A percentile compares a stretch with the other conserved stretches of the same genome.
Evolutionary conservation across 2,888 invertebrate species (phyloP).

Genomic region (Nephrotoma flavescens): DNA sequence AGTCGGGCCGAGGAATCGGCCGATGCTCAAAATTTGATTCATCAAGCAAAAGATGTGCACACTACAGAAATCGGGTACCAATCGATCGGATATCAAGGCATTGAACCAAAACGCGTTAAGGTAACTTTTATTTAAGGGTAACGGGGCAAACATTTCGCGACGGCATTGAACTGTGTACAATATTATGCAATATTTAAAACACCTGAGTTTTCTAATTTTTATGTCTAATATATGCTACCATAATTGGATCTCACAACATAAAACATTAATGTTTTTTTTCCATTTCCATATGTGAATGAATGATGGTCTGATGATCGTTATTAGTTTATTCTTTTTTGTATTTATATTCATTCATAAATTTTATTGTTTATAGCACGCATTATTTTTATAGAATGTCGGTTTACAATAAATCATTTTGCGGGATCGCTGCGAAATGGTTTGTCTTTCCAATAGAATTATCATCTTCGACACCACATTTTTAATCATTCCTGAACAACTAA

Average conservation of each 20-base stretch:
- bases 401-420: background rate
- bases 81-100: constrained; percentile 34
- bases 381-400: background rate
- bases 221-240: background rate
- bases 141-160: background rate
- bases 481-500: background rate
- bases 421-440: background rate
- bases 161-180: background rate
- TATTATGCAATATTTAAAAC: background rate
- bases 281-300: background rate
- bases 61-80: constrained; percentile 35
- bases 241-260: background rate
- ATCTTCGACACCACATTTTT: background rate
- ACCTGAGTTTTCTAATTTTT: background rate
- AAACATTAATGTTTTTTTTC: background rate
- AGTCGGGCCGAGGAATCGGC: constrained; percentile 74
- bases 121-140: constrained; percentile 34
- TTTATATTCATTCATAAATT: background rate
- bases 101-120: constrained; percentile 61
- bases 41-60: constrained; percentile 38
- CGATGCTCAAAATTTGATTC: constrained; percentile 47
- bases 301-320: background rate
- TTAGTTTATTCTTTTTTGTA: background rate
- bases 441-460: background rate
- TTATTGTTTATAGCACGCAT: background rate